These are phyloP conservation scores for Tamias sibiricus DNA, from an alignment of 2,113 vertebrate species.

Conservation along the genomic window DNA sequence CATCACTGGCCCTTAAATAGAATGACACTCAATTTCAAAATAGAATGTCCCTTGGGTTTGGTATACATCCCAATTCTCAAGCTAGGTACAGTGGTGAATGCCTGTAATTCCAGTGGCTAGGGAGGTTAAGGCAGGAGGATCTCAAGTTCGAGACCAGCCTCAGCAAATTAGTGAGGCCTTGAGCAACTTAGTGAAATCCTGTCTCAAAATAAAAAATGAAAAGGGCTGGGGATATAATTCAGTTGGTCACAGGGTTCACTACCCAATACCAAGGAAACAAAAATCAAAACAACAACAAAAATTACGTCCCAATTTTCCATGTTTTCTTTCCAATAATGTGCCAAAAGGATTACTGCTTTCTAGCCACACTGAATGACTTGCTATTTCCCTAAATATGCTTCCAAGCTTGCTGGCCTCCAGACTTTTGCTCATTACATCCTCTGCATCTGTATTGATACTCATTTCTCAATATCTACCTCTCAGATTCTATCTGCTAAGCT, in stretches of 20 bases:
- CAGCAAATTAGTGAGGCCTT: too few relatives aligned
- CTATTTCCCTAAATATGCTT: background rate
- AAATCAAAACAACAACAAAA: too few relatives aligned
- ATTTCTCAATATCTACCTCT: background rate
- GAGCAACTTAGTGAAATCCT: too few relatives aligned
- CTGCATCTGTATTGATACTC: background rate
- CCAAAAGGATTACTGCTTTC: background rate
- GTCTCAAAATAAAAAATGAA: too few relatives aligned
- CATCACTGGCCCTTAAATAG: background rate
- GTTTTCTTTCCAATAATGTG: background rate
- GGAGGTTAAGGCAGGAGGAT: too few relatives aligned
- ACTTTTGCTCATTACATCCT: background rate
- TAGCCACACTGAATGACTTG: background rate
- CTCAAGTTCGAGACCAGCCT: too few relatives aligned
- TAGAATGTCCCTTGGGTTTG: background rate
- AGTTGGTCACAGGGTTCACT: too few relatives aligned
- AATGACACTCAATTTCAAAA: conserved; percentile 7
- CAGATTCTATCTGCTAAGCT: background rate
- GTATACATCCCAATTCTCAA: background rate
- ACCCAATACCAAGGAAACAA: too few relatives aligned
- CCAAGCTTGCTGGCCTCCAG: background rate
- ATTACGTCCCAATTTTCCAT: background rate
- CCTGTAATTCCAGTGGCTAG: too few relatives aligned
- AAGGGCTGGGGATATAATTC: too few relatives aligned
- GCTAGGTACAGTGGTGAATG: too few relatives aligned